phyloP scores from a whole-genome alignment of 2,797 vertebrate genomes.

The Anisognathus igniventris region DNA sequence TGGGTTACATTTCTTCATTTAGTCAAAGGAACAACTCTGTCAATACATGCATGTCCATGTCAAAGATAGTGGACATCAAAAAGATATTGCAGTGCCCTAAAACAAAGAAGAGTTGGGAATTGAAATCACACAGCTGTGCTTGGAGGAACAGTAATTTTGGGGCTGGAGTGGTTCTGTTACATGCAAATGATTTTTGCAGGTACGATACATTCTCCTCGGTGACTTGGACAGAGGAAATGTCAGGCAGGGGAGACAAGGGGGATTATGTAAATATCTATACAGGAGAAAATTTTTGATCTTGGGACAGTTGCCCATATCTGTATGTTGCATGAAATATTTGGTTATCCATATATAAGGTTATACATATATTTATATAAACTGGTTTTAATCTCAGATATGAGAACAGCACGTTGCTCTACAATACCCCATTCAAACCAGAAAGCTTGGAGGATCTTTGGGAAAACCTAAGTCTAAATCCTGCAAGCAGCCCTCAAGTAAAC shows the following conservation, averaged over 20 bases:
- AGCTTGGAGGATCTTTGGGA: conserved; percentile 87
- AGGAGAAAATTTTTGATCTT: not conserved
- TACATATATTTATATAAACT: not conserved
- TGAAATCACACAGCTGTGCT: not conserved
- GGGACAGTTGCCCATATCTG: not conserved
- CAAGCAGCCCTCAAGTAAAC: conserved; percentile 78
- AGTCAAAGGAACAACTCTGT: not conserved
- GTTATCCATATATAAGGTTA: not conserved
- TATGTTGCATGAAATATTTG: not conserved
- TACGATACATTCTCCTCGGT: not conserved
- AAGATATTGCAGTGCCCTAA: not conserved
- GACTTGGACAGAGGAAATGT: not conserved
- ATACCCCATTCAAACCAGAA: conserved; percentile 77
- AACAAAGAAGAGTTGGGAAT: not conserved
- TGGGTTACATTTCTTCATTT: not conserved
- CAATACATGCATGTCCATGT: not conserved
- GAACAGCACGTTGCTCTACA: conserved; percentile 70
- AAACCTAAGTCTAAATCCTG: conserved; percentile 85
- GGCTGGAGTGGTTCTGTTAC: not conserved
- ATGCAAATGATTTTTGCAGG: not conserved
- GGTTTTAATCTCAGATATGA: conserved; percentile 72
- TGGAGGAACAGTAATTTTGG: not conserved
- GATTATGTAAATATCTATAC: not conserved
- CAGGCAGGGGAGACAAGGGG: accelerated
- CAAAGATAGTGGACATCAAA: not conserved